Evolutionary conservation across 2,113 vertebrate genomes (phyloP), one percentile per base, ranked within the genome.

Genomic region (Marcusenius ussheri): DNA sequence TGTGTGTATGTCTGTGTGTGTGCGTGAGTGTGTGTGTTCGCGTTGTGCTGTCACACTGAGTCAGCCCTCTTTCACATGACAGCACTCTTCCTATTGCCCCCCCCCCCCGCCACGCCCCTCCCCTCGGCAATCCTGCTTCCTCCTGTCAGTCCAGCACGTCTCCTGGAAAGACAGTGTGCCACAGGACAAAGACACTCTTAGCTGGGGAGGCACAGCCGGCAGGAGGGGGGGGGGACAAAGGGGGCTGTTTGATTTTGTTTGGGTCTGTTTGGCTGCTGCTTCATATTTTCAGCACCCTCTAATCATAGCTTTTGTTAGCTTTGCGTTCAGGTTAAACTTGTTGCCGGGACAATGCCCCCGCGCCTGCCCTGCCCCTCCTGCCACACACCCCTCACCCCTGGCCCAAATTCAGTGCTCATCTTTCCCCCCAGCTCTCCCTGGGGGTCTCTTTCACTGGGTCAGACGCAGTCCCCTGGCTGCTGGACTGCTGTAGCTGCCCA

Each of bases 221-320:
- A 10, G 46, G 3, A 10, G 56, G 5, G 56, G 6, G 24, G 58
- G 58, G 56, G 21, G 94, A 95, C 94, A 95, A 94, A 95, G 92
- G 92, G 88, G 90, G 10, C 83, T 94, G 93, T 96, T 95, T 94
- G 91, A 93, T 93, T 94, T 91, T 91, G 83, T 92, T 86, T 92
- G 91, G 90, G 93, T 93, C 90, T 94, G 93, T 94, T 94, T 93
- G 90, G 93, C 92, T 92, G 93, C 93, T 94, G 92, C 94, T 94
- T 94, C 94, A 94, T 95, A 94, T 96, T 95, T 96, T 95, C 95
- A 96, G 94, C 94, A 92, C 93, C 94, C 94, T 92, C 94, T 94
- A 96, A 96, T 96, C 95, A 95, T 45, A 2, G 88, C 93, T 94
- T 94, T 95, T 95, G 95, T 95, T 95, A 94, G 95, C 93, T 94